Base-by-base conservation (phyloP, 2,888 invertebrate species). In the Oxyteleia sp. region DNA sequence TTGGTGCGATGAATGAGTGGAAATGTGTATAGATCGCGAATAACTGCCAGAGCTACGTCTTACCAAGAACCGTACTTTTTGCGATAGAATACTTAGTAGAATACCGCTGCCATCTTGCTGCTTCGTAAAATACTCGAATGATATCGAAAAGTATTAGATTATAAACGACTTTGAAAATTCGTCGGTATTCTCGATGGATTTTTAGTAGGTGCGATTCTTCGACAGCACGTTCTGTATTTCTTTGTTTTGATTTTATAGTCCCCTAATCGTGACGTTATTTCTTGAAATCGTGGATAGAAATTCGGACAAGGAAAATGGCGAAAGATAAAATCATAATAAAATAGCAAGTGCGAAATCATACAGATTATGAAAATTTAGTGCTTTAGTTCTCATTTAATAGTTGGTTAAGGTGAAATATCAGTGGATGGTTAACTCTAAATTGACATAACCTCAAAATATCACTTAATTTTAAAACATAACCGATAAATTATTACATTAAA, bases 41-140 rank as follows among this genome's bases (percentile, higher is more conserved):
- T 47, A 87, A 87, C 49, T 53, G 35, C 59, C 71, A 43, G 41
- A 55, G 84, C 85, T 88, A 88, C 84, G 81, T 89, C 91, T 91
- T 91, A 91, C 91, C 90, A 87, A 87, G 79, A 55, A 84, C 38
- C 13, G 55, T 82, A 66, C 43, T 47, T 45, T 72, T 69, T 59
- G 53, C 26, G 57, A 75, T 57, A 74, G 63, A 82, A 64, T 72
- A 72, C 38, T 69, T 72, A 59, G 55, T 57, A 63, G 84, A 88
- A 88, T 90, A 94, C 94, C 94, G 94, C 94, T 94, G 94, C 94
- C 94, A 94, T 94, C 94, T 94, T 94, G 94, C 94, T 94, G 93
- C 93, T 93, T 94, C 94, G 91, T 91, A 88, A 68, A 32, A 18
- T 45, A 61, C 41, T 45, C 51, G 38, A 72, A 35, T 51, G 41